Percentiles rank a stretch among this genome's conserved stretches.
Conservation (phyloP, 2,113 vertebrate species). For the Fukomys damarensis region DNA sequence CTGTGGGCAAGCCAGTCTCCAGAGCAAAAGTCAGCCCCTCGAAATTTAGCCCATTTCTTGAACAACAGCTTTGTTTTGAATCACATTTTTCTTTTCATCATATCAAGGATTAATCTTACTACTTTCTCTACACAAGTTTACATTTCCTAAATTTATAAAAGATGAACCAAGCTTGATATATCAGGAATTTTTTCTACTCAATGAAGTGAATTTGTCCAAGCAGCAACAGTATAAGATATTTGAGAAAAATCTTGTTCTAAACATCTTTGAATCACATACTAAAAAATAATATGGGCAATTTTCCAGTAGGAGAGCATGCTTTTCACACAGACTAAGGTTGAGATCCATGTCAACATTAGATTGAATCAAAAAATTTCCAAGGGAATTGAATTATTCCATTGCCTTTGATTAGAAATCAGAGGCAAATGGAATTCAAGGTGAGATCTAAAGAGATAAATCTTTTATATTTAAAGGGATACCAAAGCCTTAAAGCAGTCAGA, state of each 20-base stretch:
- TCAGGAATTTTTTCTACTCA: slow-evolving; percentile 51
- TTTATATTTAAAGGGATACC: slow-evolving; percentile 83
- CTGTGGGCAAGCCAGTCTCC: background rate
- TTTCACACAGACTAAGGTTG: slow-evolving; percentile 33
- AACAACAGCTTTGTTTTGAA: slow-evolving; percentile 55
- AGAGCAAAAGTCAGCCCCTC: background rate
- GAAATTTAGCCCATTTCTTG: background rate
- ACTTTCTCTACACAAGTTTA: slow-evolving; percentile 42
- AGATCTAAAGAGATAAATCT: slow-evolving; percentile 79
- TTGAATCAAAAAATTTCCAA: slow-evolving; percentile 72
- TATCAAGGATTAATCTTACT: slow-evolving; percentile 29
- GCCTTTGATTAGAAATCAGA: slow-evolving; percentile 74
- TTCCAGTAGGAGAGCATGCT: slow-evolving; percentile 32
- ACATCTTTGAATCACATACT: slow-evolving; percentile 46
- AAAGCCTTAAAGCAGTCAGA: slow-evolving; percentile 83
- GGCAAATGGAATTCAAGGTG: slow-evolving; percentile 64
- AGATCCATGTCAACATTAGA: slow-evolving; percentile 61
- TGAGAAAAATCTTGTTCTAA: slow-evolving; percentile 46
- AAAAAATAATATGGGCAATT: background rate
- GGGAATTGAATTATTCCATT: slow-evolving; percentile 70
- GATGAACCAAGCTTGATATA: background rate
- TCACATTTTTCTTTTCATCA: background rate
- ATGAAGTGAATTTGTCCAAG: slow-evolving; percentile 47
- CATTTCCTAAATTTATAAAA: slow-evolving; percentile 18
- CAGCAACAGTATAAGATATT: slow-evolving; percentile 28